These are phyloP conservation scores for Protobothrops mucrosquamatus DNA, from an alignment of 2,113 vertebrate species.

Conservation along the genomic window DNA sequence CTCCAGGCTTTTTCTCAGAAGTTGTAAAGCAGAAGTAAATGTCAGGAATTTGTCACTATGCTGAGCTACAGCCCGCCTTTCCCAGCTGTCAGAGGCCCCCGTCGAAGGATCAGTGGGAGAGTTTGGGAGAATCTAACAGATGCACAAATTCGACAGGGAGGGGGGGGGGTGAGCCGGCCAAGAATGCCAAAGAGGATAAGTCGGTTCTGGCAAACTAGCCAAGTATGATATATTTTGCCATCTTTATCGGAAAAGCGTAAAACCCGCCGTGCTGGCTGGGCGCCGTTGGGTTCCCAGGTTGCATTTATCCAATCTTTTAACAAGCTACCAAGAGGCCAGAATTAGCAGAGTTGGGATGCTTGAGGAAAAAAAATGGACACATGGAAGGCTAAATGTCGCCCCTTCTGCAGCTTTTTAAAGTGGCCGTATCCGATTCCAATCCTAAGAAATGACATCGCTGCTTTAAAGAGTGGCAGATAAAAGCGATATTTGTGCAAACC, in stretches of 20 bases:
- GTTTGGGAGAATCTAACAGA: constrained; percentile 41
- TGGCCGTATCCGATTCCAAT: neutral
- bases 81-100: constrained; percentile 56
- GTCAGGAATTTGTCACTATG: constrained; percentile 65
- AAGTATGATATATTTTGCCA: too few species aligned
- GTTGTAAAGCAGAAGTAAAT: constrained; percentile 56
- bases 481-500: neutral
- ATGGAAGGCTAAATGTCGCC: neutral
- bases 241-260: neutral
- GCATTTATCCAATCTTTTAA: neutral
- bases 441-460: neutral
- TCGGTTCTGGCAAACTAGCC: neutral
- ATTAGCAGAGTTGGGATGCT: neutral
- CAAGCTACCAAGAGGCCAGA: neutral
- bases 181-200: neutral
- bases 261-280: neutral
- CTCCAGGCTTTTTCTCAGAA: constrained; percentile 24
- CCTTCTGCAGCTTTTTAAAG: neutral
- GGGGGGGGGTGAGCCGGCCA: neutral
- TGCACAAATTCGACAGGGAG: constrained; percentile 32
- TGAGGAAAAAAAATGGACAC: neutral
- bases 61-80: constrained; percentile 54
- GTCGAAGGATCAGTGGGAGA: neutral
- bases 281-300: neutral
- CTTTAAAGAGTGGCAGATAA: neutral